Percentiles rank a stretch among this genome's conserved stretches.
These are phyloP conservation scores for Botrylloides violaceus DNA, from an alignment of 23 tunicate genomes.

Conservation along the genomic window DNA sequence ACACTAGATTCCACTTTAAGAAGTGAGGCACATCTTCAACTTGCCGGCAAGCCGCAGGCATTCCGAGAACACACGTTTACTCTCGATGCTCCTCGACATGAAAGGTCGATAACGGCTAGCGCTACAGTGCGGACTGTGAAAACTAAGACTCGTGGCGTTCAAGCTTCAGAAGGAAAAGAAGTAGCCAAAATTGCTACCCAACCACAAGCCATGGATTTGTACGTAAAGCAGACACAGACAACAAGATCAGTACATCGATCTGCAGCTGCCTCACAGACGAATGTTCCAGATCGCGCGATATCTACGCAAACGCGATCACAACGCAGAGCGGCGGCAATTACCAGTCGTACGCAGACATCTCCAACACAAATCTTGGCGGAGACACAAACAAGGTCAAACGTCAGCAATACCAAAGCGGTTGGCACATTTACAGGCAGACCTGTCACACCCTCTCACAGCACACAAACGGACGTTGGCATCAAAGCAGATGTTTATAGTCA, in stretches of 20 bases:
- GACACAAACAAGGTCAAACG: not conserved
- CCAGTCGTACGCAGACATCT: conserved; percentile 8
- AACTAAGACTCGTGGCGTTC: conserved; percentile 1
- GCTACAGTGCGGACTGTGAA: conserved; percentile 11
- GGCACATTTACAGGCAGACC: not conserved
- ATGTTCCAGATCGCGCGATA: not conserved
- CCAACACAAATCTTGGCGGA: not conserved
- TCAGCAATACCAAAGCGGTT: not conserved
- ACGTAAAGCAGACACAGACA: no score
- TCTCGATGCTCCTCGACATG: not conserved
- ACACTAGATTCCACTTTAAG: not conserved
- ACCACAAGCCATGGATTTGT: no score
- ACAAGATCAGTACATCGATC: not conserved
- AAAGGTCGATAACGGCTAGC: not conserved
- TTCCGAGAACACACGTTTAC: conserved; percentile 11
- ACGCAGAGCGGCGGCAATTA: not conserved
- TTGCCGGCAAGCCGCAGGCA: not conserved
- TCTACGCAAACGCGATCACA: conserved; percentile 11
- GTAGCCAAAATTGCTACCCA: conserved; percentile 7
- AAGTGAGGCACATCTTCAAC: conserved; percentile 17
- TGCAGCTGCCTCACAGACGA: conserved; percentile 1
- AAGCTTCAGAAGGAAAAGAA: not conserved
- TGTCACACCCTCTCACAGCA: conserved; percentile 16
- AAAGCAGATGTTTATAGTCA: not conserved
- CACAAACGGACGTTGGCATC: conserved; percentile 5